These are phyloP conservation scores for Parauchenoglanis punctatus DNA, from an alignment of 2,797 vertebrate species.

Conservation along the genomic window DNA sequence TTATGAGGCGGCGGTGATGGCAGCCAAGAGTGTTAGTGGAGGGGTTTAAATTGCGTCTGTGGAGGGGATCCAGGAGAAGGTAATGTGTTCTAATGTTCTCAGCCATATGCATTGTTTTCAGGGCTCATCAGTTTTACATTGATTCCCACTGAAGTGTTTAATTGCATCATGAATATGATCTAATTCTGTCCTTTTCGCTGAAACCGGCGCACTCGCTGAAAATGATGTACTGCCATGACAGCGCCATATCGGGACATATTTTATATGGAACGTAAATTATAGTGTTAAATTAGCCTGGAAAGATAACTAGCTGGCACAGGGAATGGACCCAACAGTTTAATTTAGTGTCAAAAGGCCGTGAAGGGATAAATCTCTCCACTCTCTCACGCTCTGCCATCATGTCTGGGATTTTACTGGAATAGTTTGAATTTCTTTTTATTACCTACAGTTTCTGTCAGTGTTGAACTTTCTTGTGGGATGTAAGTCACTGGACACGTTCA, in stretches of 20 bases:
- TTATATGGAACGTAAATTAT: conserved; percentile 86
- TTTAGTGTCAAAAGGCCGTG: conserved; percentile 85
- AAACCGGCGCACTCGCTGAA: conserved; percentile 94
- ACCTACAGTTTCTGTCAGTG: conserved; percentile 26
- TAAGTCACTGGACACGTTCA: background rate
- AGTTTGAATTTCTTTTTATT: conserved; percentile 51
- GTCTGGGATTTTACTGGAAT: conserved; percentile 43
- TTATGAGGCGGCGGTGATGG: conserved; percentile 96
- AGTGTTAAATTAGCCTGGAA: conserved; percentile 86
- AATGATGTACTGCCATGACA: conserved; percentile 96
- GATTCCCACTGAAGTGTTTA: conserved; percentile 99
- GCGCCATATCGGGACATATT: conserved; percentile 85
- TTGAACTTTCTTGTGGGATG: conserved; percentile 4
- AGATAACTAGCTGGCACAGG: conserved; percentile 85
- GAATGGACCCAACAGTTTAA: conserved; percentile 86
- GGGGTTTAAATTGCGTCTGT: conserved; percentile 92
- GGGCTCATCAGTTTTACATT: conserved; percentile 99
- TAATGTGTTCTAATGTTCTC: conserved; percentile 99
- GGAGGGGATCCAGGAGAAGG: conserved; percentile 93
- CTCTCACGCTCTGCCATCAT: conserved; percentile 54
- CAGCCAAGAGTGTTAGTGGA: conserved; percentile 89
- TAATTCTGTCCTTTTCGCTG: conserved; percentile 99
- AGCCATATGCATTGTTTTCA: conserved; percentile 99
- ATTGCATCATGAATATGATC: conserved; percentile 99
- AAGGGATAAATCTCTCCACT: conserved; percentile 80